Evolutionary conservation across 2,888 invertebrate species (phyloP), one percentile per base, ranked within the genome.

Genomic region (Drosophila longiperda): DNA sequence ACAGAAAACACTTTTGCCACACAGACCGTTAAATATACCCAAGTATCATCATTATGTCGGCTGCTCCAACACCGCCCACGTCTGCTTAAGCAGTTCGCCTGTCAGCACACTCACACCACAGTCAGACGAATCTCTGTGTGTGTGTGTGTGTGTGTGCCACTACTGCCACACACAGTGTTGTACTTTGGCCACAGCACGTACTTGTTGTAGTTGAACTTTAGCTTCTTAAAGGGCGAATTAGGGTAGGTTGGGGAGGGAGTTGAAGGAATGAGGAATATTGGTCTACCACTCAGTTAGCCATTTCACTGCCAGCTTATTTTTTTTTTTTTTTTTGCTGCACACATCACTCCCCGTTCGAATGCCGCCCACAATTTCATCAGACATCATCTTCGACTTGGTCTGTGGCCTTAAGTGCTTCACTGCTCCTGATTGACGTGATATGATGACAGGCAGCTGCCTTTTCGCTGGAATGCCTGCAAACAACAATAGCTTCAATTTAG

Each of bases 391-490:
- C 52, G 58, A 23, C 23, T 45, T 23, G 23, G 45, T 15, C 23
- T 49, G 60, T 38, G 40, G 61, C 58, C 70, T 64, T 77, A 86
- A 83, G 87, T 83, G 83, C 69, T 83, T 77, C 66, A 70, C 72
- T 77, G 77, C 66, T 68, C 74, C 66, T 81, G 83, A 84, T 84
- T 86, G 83, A 86, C 83, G 81, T 78, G 81, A 79, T 74, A 70
- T 62, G 83, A 65, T 69, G 82, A 71, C 77, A 67, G 70, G 42
- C 72, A 7, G n/a, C 29, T 23, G 12, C 11, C 29, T 11, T n/a
- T 20, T 17, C 32, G 6, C 32, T 36, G 49, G 29, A 17, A 45
- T 23, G 45, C 2, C 23, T 20, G 23, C 15, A 3, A 45, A 45
- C 15, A 23, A 15, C 45, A 23, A 23, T 23, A 15, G 23, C 15